Conservation (phyloP, 2,888 invertebrate genomes). For the Laspeyria flexula region DNA sequence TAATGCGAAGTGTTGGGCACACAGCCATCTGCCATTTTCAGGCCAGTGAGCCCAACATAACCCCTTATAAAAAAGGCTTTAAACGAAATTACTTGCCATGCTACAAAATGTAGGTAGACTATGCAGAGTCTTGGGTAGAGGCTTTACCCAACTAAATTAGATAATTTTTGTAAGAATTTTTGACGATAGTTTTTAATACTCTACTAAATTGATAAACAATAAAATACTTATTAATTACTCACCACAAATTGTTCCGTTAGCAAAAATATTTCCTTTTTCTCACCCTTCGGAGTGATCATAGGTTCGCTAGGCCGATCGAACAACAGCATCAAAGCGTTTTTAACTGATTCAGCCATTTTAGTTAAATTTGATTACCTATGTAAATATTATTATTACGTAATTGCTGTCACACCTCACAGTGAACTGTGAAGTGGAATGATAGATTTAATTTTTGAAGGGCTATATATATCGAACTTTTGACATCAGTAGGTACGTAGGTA, state of each 20-base stretch:
- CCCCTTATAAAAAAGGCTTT: too few relatives aligned
- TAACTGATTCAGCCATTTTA: conserved; percentile 61
- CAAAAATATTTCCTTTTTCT: conserved; percentile 85
- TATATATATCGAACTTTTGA: conserved; percentile 25
- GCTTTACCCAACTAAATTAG: too few relatives aligned
- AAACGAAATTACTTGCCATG: too few relatives aligned
- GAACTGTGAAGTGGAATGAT: conserved; percentile 69
- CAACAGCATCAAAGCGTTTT: conserved; percentile 67
- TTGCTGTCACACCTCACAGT: conserved; percentile 70
- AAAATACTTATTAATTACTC: conserved; percentile 51
- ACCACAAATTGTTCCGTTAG: conserved; percentile 88
- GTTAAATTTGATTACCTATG: conserved; percentile 23
- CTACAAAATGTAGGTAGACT: too few relatives aligned
- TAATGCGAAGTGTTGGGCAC: too few relatives aligned
- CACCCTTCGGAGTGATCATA: conserved; percentile 87
- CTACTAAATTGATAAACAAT: too few relatives aligned
- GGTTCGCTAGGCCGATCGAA: conserved; percentile 88
- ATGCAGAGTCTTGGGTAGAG: too few relatives aligned
- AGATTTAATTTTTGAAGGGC: conserved; percentile 43
- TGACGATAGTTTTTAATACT: too few relatives aligned
- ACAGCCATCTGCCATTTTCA: too few relatives aligned
- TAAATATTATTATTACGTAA: too few relatives aligned
- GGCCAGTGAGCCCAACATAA: too few relatives aligned
- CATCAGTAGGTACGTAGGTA: conserved; percentile 46
- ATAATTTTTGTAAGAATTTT: too few relatives aligned